phyloP scores from a whole-genome alignment of 2,113 vertebrate species.

The Dendropsophus ebraccatus region DNA sequence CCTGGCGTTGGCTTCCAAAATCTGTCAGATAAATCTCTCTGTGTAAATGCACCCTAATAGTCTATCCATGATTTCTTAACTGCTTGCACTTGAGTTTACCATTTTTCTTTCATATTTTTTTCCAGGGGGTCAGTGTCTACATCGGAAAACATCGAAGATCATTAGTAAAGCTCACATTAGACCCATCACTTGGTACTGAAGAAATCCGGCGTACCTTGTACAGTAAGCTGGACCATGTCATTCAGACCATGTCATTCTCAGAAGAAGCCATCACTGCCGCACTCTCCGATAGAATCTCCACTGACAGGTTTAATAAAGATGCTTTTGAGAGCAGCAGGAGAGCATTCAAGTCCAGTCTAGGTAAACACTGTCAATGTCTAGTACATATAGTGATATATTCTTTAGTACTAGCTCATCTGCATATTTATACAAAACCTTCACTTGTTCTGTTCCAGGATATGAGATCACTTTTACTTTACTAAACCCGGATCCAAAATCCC shows the following conservation, averaged over 20 bases:
- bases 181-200: conserved; percentile 61
- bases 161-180: conserved; percentile 66
- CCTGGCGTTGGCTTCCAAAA: too few relatives aligned
- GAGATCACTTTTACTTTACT: conserved; percentile 96
- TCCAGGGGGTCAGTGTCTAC: conserved; percentile 77
- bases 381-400: not conserved
- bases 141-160: conserved; percentile 85
- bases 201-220: conserved; percentile 66
- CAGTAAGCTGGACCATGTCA: conserved; percentile 70
- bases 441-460: conserved; percentile 75
- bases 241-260: conserved; percentile 87
- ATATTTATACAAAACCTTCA: not conserved
- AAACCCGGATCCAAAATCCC: conserved; percentile 93
- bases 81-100: too few relatives aligned
- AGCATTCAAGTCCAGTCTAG: conserved; percentile 91
- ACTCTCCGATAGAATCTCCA: conserved; percentile 81
- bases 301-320: conserved; percentile 74
- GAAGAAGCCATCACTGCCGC: conserved; percentile 79
- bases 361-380: conserved; percentile 64
- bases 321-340: conserved; percentile 82
- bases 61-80: too few relatives aligned
- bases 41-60: too few relatives aligned
- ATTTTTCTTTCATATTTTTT: not conserved
- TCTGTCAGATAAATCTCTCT: too few relatives aligned
- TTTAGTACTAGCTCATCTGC: not conserved